Percentiles rank a stretch among this genome's conserved stretches.
These are phyloP conservation scores for Ectropis grisescens DNA, from an alignment of 1,140 invertebrate genomes.

Conservation along the genomic window DNA sequence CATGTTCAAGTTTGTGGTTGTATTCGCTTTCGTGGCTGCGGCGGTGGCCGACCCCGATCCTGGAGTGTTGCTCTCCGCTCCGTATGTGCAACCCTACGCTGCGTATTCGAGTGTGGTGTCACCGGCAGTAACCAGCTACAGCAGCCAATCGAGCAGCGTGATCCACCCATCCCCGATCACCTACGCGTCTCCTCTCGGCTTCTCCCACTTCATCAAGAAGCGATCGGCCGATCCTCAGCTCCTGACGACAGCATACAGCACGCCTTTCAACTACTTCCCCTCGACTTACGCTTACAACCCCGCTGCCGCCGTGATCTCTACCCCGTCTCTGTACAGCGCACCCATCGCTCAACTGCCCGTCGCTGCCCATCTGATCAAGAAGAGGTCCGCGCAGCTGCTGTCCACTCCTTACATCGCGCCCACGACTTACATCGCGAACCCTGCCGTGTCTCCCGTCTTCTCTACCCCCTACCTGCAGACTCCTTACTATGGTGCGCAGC, in stretches of 20 bases:
- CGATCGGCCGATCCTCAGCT: neutral
- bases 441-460: no score
- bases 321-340: no score
- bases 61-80: neutral
- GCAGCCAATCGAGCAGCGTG: neutral
- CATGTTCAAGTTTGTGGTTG: neutral
- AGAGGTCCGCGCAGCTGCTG: slow-evolving; percentile 12
- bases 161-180: neutral
- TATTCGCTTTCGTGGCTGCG: neutral
- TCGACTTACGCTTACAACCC: no score
- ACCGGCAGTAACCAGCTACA: neutral
- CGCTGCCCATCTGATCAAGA: slow-evolving; percentile 29
- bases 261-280: no score
- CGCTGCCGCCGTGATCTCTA: no score
- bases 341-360: neutral
- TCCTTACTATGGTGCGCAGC: no score
- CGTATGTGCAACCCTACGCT: neutral
- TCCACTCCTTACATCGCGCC: slow-evolving; percentile 18
- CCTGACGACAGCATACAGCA: no score
- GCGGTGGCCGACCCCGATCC: neutral
- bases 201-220: neutral
- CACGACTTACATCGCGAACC: slow-evolving; percentile 9
- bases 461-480: no score
- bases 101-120: neutral
- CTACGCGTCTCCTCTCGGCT: neutral